phyloP scores from a whole-genome alignment of 2,888 invertebrate genomes.

The Mycalesis mineus region DNA sequence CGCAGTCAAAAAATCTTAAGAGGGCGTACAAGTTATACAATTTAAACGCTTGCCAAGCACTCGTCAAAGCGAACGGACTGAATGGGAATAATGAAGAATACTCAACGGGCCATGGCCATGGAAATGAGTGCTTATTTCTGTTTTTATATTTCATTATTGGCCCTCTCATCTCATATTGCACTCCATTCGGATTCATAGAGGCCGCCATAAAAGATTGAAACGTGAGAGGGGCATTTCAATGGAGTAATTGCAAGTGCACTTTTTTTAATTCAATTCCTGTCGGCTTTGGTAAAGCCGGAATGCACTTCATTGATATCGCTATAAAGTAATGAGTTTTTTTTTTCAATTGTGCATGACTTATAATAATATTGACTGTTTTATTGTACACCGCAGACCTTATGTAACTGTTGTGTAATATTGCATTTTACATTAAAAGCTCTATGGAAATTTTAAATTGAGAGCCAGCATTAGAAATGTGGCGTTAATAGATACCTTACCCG shows the following conservation, averaged over 20 bases:
- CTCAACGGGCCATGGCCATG: constrained; percentile 58
- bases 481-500: too few relatives aligned
- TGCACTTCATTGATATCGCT: constrained; percentile 73
- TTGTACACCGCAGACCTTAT: constrained; percentile 8
- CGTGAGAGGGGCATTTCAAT: constrained; percentile 75
- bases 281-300: constrained; percentile 70
- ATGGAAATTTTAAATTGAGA: too few relatives aligned
- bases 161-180: constrained; percentile 76
- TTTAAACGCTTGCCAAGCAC: constrained; percentile 65
- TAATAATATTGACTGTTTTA: constrained; percentile 19
- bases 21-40: constrained; percentile 39
- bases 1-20: constrained; percentile 8
- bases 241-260: constrained; percentile 76
- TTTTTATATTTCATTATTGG: constrained; percentile 78
- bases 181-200: constrained; percentile 69
- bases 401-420: neutral
- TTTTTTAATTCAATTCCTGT: constrained; percentile 72
- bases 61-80: constrained; percentile 65
- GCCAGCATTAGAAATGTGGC: too few relatives aligned
- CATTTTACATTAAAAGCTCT: neutral
- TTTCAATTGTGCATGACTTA: constrained; percentile 36
- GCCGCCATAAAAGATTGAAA: constrained; percentile 76
- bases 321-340: constrained; percentile 61
- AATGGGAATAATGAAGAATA: constrained; percentile 70
- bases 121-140: constrained; percentile 71